A percentile compares a stretch with the other conserved stretches of the same genome.
Conservation (phyloP, 2,888 invertebrate genomes). For the Phyllotreta cruciferae region DNA sequence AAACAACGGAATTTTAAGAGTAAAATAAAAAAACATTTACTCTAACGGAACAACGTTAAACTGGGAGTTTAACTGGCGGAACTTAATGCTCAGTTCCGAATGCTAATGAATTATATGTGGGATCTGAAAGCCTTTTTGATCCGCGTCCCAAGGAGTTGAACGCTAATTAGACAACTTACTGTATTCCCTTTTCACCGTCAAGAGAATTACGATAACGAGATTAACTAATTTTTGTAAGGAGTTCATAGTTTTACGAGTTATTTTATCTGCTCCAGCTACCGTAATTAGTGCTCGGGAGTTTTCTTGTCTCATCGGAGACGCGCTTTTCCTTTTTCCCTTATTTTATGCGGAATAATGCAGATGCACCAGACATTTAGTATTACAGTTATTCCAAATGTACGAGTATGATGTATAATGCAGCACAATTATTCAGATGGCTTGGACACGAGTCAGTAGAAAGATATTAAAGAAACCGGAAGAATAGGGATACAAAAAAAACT, state of each 20-base stretch:
- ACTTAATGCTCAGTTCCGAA: conserved; percentile 9
- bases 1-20: not conserved
- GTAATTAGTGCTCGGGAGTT: conserved; percentile 10
- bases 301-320: conserved; percentile 21
- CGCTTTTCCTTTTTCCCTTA: not conserved
- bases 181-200: conserved; percentile 6
- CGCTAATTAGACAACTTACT: conserved; percentile 8
- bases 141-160: conserved; percentile 8
- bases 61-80: conserved; percentile 7
- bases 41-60: conserved; percentile 1
- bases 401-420: too few species aligned
- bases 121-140: not conserved
- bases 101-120: conserved; percentile 13
- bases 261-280: conserved; percentile 13
- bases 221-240: conserved; percentile 13
- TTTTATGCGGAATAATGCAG: too few species aligned
- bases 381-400: too few species aligned
- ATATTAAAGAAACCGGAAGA: too few species aligned
- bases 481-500: too few species aligned
- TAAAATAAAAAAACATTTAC: not conserved
- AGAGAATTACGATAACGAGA: conserved; percentile 14
- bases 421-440: too few species aligned
- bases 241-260: conserved; percentile 14
- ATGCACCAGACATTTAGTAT: too few species aligned
- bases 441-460: too few species aligned